phyloP scores from a whole-genome alignment of 2,888 invertebrate genomes.

The Cerastis leucographa region DNA sequence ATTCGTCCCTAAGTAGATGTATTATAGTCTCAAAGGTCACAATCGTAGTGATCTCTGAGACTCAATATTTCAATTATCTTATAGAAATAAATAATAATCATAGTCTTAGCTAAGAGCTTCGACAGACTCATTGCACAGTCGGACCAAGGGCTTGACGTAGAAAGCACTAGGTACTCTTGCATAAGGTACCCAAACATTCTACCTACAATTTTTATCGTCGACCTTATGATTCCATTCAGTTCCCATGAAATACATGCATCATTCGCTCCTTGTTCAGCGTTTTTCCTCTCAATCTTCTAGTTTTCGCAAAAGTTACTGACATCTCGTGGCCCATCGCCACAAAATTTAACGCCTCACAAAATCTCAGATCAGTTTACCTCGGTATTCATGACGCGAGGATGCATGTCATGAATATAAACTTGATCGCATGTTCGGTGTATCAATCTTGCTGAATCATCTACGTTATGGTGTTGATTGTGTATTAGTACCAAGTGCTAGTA shows the following conservation, averaged over 20 bases:
- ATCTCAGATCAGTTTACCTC: constrained; percentile 56
- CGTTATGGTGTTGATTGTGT: constrained; percentile 18
- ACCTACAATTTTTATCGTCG: background rate
- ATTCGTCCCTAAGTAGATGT: background rate
- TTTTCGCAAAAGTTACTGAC: constrained; percentile 19
- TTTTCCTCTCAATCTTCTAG: constrained; percentile 8
- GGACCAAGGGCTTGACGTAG: background rate
- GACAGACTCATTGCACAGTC: background rate
- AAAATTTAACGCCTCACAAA: constrained; percentile 29
- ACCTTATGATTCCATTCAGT: background rate
- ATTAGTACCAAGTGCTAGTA: background rate
- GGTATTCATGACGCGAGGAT: constrained; percentile 50
- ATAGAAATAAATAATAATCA: too few species aligned
- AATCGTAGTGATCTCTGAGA: too few species aligned
- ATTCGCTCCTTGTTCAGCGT: background rate
- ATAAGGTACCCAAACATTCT: background rate
- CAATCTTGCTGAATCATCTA: constrained; percentile 42
- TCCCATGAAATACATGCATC: background rate
- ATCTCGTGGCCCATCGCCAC: constrained; percentile 7
- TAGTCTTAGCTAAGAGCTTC: too few species aligned
- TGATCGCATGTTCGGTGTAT: constrained; percentile 16
- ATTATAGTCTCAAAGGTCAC: too few species aligned
- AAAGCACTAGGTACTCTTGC: background rate
- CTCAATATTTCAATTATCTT: too few species aligned
- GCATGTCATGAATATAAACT: constrained; percentile 65